phyloP scores from a whole-genome alignment of 2,797 vertebrate species.

The Fratercula arctica region DNA sequence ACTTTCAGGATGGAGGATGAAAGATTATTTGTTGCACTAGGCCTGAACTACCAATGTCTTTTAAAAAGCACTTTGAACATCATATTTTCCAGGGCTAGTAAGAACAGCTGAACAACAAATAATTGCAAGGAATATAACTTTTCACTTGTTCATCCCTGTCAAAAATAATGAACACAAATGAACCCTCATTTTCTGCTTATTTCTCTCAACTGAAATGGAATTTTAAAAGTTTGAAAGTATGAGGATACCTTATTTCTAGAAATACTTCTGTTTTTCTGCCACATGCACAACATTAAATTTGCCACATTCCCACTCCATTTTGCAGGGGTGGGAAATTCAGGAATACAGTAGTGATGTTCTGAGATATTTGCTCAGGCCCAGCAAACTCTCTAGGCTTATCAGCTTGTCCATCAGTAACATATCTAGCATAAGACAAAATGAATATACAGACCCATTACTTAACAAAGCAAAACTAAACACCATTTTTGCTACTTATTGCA shows the following conservation, averaged over 20 bases:
- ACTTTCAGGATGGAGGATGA: neutral
- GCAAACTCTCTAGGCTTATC: neutral
- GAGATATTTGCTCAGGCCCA: neutral
- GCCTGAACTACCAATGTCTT: neutral
- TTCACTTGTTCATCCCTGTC: neutral
- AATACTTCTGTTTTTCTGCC: neutral
- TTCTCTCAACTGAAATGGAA: neutral
- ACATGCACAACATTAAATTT: neutral
- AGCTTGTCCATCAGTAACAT: neutral
- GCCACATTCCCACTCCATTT: neutral
- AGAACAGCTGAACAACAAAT: neutral
- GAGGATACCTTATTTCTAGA: neutral
- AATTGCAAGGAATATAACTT: neutral
- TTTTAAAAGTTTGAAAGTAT: neutral
- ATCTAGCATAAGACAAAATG: neutral
- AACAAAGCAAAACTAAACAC: neutral
- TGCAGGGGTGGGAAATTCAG: neutral
- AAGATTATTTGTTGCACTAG: neutral
- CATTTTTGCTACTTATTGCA: neutral
- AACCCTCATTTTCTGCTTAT: neutral
- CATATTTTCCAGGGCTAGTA: neutral
- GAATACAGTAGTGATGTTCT: neutral
- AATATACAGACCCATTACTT: neutral
- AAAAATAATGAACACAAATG: neutral
- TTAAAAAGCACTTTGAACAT: neutral